phyloP scores from a whole-genome alignment of 2,113 vertebrate species.

The Solenodon paradoxus region DNA sequence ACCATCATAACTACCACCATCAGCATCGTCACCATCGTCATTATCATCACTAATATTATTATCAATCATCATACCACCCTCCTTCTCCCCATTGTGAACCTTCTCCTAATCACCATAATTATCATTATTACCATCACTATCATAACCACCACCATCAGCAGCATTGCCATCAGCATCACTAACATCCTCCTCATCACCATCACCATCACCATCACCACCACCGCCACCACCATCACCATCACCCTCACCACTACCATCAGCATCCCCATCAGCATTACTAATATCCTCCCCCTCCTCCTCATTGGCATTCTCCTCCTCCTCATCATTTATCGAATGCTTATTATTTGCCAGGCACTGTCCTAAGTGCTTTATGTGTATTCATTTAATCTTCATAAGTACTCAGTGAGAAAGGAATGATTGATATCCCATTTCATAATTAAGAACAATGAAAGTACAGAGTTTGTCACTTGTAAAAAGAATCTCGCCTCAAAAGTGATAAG shows the following conservation, averaged over 20 bases:
- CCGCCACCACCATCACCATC: too few relatives aligned
- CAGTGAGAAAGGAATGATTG: not conserved
- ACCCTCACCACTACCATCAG: not conserved
- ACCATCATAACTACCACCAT: too few relatives aligned
- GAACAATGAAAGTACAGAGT: not conserved
- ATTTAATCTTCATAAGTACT: not conserved
- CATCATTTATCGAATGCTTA: not conserved
- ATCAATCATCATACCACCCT: not conserved
- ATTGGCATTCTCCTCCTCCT: fast-evolving
- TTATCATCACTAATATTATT: too few relatives aligned
- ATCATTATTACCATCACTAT: fast-evolving
- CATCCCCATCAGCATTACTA: fast-evolving
- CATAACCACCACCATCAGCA: too few relatives aligned
- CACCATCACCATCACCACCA: fast-evolving
- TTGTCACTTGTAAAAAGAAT: not conserved
- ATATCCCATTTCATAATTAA: not conserved
- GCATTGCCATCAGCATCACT: not conserved
- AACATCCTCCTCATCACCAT: fast-evolving
- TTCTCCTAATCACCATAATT: too few relatives aligned
- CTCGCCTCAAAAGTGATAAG: not conserved
- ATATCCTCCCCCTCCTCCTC: fast-evolving
- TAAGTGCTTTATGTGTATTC: not conserved
- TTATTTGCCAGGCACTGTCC: not conserved
- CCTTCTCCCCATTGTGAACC: fast-evolving
- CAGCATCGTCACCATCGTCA: too few relatives aligned